Percentiles rank a stretch among this genome's conserved stretches.
Evolutionary conservation across 2,888 invertebrate species (phyloP).

Genomic region (Eupithecia subfuscata): DNA sequence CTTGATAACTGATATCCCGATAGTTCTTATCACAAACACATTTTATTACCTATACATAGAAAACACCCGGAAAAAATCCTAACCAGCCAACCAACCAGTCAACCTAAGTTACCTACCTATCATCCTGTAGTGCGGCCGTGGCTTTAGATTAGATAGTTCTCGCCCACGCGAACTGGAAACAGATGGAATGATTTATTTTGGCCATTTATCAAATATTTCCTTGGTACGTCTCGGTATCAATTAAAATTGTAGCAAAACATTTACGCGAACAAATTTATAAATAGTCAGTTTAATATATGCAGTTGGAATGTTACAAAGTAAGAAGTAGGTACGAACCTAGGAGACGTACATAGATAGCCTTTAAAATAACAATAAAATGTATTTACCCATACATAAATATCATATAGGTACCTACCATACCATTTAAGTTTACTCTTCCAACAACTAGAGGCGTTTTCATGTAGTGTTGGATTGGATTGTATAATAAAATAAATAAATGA

Average conservation of each 20-base stretch:
- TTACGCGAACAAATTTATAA: conserved; percentile 33
- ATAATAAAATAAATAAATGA: too few species aligned
- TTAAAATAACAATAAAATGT: neutral
- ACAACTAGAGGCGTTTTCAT: neutral
- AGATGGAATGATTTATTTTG: conserved; percentile 53
- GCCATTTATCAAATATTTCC: conserved; percentile 55
- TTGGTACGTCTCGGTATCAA: conserved; percentile 47
- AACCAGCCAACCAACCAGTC: neutral
- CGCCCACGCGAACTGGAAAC: conserved; percentile 42
- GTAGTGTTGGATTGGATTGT: neutral
- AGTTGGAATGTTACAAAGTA: conserved; percentile 2
- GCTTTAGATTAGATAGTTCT: neutral
- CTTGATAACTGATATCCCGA: too few species aligned
- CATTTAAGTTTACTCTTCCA: neutral
- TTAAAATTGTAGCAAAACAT: conserved; percentile 58
- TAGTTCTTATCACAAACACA: too few species aligned
- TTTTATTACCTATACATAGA: too few species aligned
- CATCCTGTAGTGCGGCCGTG: neutral
- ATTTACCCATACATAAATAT: neutral
- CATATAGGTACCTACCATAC: neutral
- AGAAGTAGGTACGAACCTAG: neutral
- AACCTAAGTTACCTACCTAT: neutral
- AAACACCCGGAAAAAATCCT: too few species aligned
- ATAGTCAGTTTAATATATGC: neutral
- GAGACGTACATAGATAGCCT: neutral